Percentiles rank a stretch among this genome's conserved stretches.
These are phyloP conservation scores for Mobula birostris DNA, from an alignment of 2,113 vertebrate species.

Conservation along the genomic window DNA sequence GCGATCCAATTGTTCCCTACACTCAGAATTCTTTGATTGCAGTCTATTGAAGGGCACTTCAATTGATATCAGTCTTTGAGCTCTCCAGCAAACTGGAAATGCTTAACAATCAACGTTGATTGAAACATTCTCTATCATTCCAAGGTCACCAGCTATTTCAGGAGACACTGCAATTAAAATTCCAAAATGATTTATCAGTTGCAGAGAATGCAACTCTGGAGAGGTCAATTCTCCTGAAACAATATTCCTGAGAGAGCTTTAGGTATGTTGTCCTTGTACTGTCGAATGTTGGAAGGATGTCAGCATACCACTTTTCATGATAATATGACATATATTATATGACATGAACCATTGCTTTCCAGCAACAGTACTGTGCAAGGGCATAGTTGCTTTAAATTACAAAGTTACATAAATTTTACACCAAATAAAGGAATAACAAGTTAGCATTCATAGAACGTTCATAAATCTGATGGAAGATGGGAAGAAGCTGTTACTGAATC, in stretches of 20 bases:
- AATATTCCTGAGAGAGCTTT: no score
- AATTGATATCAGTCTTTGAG: not conserved
- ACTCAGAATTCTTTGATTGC: not conserved
- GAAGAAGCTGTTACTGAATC: no score
- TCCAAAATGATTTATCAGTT: not conserved
- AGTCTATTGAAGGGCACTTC: not conserved
- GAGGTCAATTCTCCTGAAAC: no score
- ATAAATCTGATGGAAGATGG: no score
- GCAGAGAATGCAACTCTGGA: no score
- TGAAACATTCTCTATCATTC: not conserved
- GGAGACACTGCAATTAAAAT: not conserved
- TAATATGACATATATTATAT: not conserved
- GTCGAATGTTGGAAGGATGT: not conserved
- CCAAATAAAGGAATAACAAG: no score
- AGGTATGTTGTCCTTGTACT: no score
- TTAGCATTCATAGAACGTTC: no score
- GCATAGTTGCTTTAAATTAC: no score
- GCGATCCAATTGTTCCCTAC: not conserved
- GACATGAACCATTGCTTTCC: no score
- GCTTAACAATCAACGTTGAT: not conserved
- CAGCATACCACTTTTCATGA: not conserved
- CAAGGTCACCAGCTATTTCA: not conserved
- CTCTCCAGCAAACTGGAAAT: not conserved
- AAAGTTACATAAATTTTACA: no score
- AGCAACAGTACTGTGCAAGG: no score